Base-by-base conservation (phyloP, 2,888 invertebrate species). In the Drosophila borealis region DNA sequence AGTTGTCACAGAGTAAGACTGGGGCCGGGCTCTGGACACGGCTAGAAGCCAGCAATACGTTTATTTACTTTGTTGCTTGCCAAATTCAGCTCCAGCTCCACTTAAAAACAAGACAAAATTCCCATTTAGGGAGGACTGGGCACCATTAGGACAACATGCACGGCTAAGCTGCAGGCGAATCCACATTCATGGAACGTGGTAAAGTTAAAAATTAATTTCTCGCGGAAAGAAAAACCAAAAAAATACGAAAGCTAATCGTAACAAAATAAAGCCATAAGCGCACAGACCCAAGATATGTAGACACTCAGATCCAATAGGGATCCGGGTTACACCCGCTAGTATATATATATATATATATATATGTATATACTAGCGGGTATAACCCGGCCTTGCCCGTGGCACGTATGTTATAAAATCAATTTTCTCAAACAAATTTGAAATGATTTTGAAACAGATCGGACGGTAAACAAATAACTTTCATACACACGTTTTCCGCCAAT, bases 161-260 rank as follows among this genome's bases (percentile, higher is more conserved):
- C 70, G 74, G 68, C 66, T 69, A 77, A 68, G 60, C 62, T 69
- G 80, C 70, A 81, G 66, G 63, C 63, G 29, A 11, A 11, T 33
- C 37, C 14, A 13, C 50, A 21, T 19, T 17, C 37, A 44, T 60
- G 14, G 74, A 44, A 71, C 57, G 71, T 67, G 70, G 80, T 67
- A 77, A 88, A 88, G 82, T 87, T 80, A 84, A 81, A 87, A 84
- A 81, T 87, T 79, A 84, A 87, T 89, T 79, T 88, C 61, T 65
- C 60, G 63, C 83, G 82, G 83, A 80, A 80, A 74, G 34, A 61
- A 62, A 14, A n/a, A 17, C 17, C 17, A 17, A 17, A 54, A 59
- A 48, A 59, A 44, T 21, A 57, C 63, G 25, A 64, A 68, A 70
- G 49, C 59, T 49, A 17, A 17, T 17, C 17, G 17, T 17, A 17